Percentiles rank a stretch among this genome's conserved stretches.
Evolutionary conservation across 2,113 vertebrate species (phyloP).

Genomic region (Astur gentilis): DNA sequence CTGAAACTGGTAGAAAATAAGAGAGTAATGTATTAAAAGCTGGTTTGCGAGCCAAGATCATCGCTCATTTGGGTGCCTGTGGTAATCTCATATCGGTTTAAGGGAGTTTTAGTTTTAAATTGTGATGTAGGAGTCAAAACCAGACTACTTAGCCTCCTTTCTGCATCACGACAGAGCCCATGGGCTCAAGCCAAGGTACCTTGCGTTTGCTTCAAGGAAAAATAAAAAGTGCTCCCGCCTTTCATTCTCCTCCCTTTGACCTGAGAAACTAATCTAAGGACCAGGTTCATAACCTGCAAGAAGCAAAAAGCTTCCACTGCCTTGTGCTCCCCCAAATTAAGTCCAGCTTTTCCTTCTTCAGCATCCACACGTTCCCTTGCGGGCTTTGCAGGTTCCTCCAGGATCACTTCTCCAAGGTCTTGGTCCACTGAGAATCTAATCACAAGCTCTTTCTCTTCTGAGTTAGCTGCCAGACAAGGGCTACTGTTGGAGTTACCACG

Average conservation of each 20-base stretch:
- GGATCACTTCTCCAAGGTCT: neutral
- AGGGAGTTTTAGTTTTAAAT: neutral
- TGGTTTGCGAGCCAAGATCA: neutral
- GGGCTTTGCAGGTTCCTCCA: neutral
- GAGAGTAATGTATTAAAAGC: neutral
- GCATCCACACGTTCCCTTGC: neutral
- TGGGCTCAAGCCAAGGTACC: neutral
- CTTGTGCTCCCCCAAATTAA: neutral
- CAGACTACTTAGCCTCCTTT: neutral
- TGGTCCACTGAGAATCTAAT: neutral
- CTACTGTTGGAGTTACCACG: accelerated
- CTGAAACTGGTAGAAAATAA: neutral
- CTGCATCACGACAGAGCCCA: neutral
- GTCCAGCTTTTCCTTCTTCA: neutral
- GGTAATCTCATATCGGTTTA: neutral
- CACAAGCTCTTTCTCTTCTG: neutral
- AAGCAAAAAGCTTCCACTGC: neutral
- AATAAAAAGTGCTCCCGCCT: neutral
- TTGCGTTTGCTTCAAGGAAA: neutral
- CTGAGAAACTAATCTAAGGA: neutral
- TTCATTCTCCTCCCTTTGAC: neutral
- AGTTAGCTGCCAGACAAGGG: neutral
- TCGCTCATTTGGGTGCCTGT: neutral
- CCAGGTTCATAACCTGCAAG: neutral
- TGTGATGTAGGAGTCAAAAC: neutral